Base-by-base conservation (phyloP, 2,113 vertebrate species). In the Serinus canaria region DNA sequence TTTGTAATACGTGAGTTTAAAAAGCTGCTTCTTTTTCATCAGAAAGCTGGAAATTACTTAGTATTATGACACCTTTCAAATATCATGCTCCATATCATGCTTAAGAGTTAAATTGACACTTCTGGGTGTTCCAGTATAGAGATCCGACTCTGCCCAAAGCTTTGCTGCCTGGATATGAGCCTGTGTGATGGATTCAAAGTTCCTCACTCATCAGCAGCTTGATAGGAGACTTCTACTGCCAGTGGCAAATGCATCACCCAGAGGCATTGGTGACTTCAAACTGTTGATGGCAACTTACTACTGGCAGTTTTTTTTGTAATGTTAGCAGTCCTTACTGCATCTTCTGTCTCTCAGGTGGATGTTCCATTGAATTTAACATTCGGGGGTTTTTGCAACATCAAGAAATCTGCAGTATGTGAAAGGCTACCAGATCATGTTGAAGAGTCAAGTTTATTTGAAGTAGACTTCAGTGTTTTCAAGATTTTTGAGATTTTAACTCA, bases 51-150 rank as follows among this genome's bases (percentile, higher is more conserved):
- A 37, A 84, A 11, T 60, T 66, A 17, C 35, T 66, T 56, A 76
- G 19, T 52, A 14, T 64, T 69, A 28, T n/a, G 49, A 55, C 50
- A 5, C 28, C n/a, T 89, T 80, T 66, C 21, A 49, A 69, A 80
- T 64, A 14, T 62, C 24, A 24, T 62, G 15, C 28, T 83, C 79
- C 6, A 0, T 62, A 9, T 8, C 1, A 0, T 69, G 24, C 24
- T 64, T 30, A 53, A 56, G 46, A 58, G 44, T 67, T 78, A 77
- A 69, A 25, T 15, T 49, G 39, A 43, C 33, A 11, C 21, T 63
- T 78, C 30, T 55, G 15, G 9, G 4, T 76, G 18, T 44, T 69
- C 41, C 27, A n/a, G 16, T 68, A 12, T 44, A 15, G 37, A 37
- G 49, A 80, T 86, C 31, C 89, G 87, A 56, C 43, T 59, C 41